Base-by-base conservation (phyloP, 1,140 invertebrate species). In the Drosophila bifasciata region DNA sequence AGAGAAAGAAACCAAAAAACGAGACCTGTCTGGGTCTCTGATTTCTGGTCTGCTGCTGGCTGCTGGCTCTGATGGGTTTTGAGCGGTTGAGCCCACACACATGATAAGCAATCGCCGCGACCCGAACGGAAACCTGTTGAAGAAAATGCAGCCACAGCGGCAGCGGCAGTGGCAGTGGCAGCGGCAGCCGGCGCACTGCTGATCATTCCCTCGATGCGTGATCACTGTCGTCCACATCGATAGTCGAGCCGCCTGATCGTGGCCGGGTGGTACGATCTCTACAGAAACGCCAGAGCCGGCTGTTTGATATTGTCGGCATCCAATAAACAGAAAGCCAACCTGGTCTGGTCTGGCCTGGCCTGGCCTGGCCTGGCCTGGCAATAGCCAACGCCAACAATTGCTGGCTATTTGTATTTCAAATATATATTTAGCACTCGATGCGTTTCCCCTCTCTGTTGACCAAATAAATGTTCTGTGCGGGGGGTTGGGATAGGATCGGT, bases 191-290 rank as follows among this genome's bases (percentile, higher is more conserved):
- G 51, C 52, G 63, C 43, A 67, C 56, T 45, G 62, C 51, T 59
- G 74, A 68, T 56, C 81, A 86, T 80, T 83, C 83, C 73, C 64
- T 71, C 73, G 41, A 75, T 63, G 80, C 80, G 80, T 85, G 80
- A 85, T 84, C 79, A 49, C 36, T 49, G 44, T 57, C 61, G 48
- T 43, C 59, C 16, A 39, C 36, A 50, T 55, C 59, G 78, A 46
- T 73, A 59, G 75, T 59, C 43, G 70, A 28, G 28, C 59, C 48
- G 51, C 39, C 39, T 61, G 32, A 49, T 50, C 41, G 50, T 53
- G 52, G 61, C 45, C 53, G 72, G 43, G 70, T 75, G 72, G 71
- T 59, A 32, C 53, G 72, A 75, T 74, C 71, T 50, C 60, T 48
- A 32, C 28, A 17, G 28, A 61, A 39, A 9, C n/a, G 16, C 28